Percentiles rank a stretch among this genome's conserved stretches.
Conservation (phyloP, 2,888 invertebrate species). For the Parapristionchus giblindavisi region DNA sequence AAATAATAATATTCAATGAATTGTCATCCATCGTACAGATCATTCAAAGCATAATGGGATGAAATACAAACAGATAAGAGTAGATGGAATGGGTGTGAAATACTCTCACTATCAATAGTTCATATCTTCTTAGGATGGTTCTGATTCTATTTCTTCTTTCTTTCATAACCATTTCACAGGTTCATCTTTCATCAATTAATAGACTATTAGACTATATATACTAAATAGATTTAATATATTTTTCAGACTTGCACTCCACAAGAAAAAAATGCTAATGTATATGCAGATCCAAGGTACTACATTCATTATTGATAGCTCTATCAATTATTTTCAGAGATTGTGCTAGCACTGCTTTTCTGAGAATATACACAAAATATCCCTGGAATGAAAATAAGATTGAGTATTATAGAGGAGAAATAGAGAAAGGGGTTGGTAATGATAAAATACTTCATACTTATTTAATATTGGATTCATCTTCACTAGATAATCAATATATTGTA, state of each 20-base stretch:
- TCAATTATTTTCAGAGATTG: slow-evolving; percentile 22
- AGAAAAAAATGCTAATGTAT: slow-evolving; percentile 9
- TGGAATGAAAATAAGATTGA: slow-evolving; percentile 31
- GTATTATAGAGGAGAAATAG: slow-evolving; percentile 30
- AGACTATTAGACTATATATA: too few species aligned
- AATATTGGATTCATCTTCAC: too few species aligned
- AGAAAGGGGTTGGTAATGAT: slow-evolving; percentile 18
- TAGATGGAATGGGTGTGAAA: too few species aligned
- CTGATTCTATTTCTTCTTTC: not conserved
- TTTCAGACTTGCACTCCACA: slow-evolving; percentile 15
- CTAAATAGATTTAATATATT: not conserved
- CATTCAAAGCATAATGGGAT: too few species aligned
- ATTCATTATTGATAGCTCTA: not conserved
- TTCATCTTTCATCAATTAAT: not conserved
- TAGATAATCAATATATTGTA: slow-evolving; percentile 7
- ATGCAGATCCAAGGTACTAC: slow-evolving; percentile 17
- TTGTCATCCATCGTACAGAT: too few species aligned
- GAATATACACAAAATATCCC: slow-evolving; percentile 31
- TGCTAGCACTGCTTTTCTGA: slow-evolving; percentile 10
- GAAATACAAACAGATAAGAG: too few species aligned
- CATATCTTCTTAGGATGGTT: slow-evolving; percentile 3
- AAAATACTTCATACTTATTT: too few species aligned
- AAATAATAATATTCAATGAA: too few species aligned
- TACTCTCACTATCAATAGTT: not conserved
- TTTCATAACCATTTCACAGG: not conserved